Evolutionary conservation across 2,797 vertebrate species (phyloP).

Genomic region (Tachyglossus aculeatus): DNA sequence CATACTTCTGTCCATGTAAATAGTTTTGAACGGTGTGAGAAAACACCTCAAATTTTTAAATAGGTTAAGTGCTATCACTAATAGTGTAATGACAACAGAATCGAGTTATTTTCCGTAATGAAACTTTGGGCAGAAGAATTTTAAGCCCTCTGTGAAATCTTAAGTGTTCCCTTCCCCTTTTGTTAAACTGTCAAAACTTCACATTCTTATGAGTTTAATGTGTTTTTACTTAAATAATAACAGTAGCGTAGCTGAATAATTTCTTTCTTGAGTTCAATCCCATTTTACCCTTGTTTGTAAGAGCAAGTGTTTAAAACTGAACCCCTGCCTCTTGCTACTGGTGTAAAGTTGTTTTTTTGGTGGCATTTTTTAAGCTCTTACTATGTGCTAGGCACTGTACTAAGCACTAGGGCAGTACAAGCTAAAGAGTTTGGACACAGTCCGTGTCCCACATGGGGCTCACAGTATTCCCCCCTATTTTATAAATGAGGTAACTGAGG

Average conservation of each 20-base stretch:
- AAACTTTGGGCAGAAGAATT: slow-evolving; percentile 5
- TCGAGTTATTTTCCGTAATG: slow-evolving; percentile 22
- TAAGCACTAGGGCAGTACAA: too few species aligned
- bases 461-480: too few species aligned
- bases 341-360: not conserved
- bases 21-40: too few species aligned
- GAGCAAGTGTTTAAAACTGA: slow-evolving; percentile 4
- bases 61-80: too few species aligned
- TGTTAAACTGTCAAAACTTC: not conserved
- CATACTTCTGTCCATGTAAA: too few species aligned
- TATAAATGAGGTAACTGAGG: too few species aligned
- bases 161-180: not conserved
- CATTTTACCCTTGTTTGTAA: not conserved
- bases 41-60: too few species aligned
- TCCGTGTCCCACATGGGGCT: too few species aligned
- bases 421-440: too few species aligned
- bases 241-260: not conserved
- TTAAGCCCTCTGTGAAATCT: not conserved
- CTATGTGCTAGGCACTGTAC: too few species aligned
- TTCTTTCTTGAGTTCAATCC: not conserved
- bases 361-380: too few species aligned
- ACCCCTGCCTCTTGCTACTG: not conserved
- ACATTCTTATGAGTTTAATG: not conserved
- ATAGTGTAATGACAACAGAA: too few species aligned
- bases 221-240: not conserved